Evolutionary conservation across 2,888 invertebrate species (phyloP), one percentile per base, ranked within the genome.

Genomic region (Macaria liturata): DNA sequence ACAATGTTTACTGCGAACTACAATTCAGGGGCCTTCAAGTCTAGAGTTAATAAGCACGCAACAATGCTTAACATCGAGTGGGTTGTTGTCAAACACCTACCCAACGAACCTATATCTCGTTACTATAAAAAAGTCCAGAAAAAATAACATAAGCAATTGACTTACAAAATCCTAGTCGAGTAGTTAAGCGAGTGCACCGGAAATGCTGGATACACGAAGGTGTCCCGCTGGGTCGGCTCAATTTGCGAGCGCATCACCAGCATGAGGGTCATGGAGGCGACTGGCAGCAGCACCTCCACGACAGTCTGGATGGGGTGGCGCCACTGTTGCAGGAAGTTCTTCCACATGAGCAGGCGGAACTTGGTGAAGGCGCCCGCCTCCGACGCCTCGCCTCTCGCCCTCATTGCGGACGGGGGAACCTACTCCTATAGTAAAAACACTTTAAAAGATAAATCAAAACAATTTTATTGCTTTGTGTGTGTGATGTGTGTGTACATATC

Each of bases 281-380:
- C 93, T 0, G 96, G 96, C 46, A 95, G 79, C 0, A 95, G 54
- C 8, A 97, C 83, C 81, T 97, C 96, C 42, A 95, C 76, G 0
- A 92, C 50, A 0, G 96, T 95, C 76, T 96, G 95, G 44, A 93
- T 65, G 50, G 94, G 94, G 80, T 95, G 95, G 62, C 96, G 91
- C 90, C 93, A 95, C 86, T 97, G 96, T 45, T 97, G 93, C 3
- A 95, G 82, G 86, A 95, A 96, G 81, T 97, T 97, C 86, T 97
- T 97, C 97, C 97, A 97, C 82, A 96, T 92, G 59, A 97, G 86
- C 63, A 97, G 87, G 9, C 91, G 79, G 76, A 97, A 95, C 79
- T 95, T 95, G 39, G 91, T 85, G 78, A 86, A 91, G 3, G 84
- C 80, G 9, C 76, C 72, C 2, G 89, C 81, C 49, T 78, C 79